Evolutionary conservation across 2,113 vertebrate species (phyloP), one percentile per base, ranked within the genome.

Genomic region (Limanda limanda): DNA sequence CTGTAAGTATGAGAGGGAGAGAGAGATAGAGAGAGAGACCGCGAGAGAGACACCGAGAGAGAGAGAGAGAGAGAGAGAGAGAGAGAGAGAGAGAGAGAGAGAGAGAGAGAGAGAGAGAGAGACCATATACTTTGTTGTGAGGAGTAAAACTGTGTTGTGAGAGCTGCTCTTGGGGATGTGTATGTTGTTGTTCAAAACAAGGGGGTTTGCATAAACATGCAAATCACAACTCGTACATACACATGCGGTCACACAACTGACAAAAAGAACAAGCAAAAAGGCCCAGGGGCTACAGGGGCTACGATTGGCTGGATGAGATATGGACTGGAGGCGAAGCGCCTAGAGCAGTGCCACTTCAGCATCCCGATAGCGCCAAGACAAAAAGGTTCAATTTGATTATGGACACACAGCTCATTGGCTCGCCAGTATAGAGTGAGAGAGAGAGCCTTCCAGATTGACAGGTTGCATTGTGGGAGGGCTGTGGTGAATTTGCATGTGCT

Each of bases 401-500:
- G 27, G 48, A 62, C 68, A 63, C 18, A 67, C 31, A 62, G 61
- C 5, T 7, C 60, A 45, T n/a, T 6, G 12, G 45, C 23, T 37
- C 13, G 54, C 23, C 23, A 4, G 21, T 37, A 73, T 18, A 61
- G 24, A 76, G 15, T 48, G 57, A 74, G 69, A 64, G 35, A 64
- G 35, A 72, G 60, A 79, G 68, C 25, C 60, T 52, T 5, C 68
- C 20, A 78, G 88, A 92, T 48, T 91, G 92, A 89, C 88, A 86
- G 81, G 20, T 66, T 78, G 63, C 76, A 85, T 92, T 91, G 81
- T 89, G 78, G 89, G 88, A 71, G 83, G 89, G 85, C 69, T 81
- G 84, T 68, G 69, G 72, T 66, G 72, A 85, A 90, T 93, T 89
- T 91, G 88, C 86, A 91, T 93, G 84, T 69, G 79, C 85, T 91